phyloP scores from a whole-genome alignment of 2,113 vertebrate genomes.

The Actinemys pallida region DNA sequence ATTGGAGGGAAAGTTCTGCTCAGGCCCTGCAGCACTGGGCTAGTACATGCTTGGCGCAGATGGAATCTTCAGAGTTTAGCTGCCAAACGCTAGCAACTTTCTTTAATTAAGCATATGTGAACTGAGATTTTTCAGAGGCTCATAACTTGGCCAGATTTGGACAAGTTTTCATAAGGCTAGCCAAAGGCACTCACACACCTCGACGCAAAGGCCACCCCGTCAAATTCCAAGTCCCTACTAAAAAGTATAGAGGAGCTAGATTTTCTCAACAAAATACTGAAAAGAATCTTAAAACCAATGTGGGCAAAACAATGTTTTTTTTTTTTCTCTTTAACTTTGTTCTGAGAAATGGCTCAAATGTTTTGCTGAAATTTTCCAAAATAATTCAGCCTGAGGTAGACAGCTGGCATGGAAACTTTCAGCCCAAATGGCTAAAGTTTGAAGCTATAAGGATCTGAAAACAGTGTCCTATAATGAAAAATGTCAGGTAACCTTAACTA shows the following conservation, averaged over 20 bases:
- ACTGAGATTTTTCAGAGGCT: neutral
- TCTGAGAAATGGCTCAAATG: neutral
- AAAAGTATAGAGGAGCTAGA: neutral
- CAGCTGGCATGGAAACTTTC: neutral
- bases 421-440: neutral
- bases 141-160: neutral
- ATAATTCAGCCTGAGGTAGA: neutral
- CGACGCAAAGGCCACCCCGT: neutral
- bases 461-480: neutral
- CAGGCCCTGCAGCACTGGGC: neutral
- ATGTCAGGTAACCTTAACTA: neutral
- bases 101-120: neutral
- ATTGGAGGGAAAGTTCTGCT: neutral
- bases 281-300: neutral
- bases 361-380: neutral
- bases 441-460: neutral
- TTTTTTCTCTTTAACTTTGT: neutral
- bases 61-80: neutral
- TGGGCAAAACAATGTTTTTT: neutral
- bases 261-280: neutral
- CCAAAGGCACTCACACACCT: neutral
- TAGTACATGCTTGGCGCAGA: neutral
- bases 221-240: neutral
- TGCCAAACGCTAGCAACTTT: neutral
- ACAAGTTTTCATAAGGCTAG: neutral